Evolutionary conservation across 2,113 vertebrate species (phyloP), one percentile per base, ranked within the genome.

Genomic region (Alouatta palliata): DNA sequence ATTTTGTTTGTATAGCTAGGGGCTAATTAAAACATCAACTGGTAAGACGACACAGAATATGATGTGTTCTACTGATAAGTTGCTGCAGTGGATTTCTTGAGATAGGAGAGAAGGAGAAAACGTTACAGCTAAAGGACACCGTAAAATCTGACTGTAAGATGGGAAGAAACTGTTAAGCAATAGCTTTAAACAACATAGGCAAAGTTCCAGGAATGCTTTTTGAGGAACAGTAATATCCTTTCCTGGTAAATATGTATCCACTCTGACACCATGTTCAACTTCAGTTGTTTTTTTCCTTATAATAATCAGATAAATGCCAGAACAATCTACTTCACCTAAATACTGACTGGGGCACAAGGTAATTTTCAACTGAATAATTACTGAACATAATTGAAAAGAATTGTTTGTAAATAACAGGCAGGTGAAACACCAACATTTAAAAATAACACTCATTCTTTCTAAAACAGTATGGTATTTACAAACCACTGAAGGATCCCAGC

Each of bases 1-100:
- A 86, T 66, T 93, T 81, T 88, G 87, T 40, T 95, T 83, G 96
- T 98, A 97, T 98, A 97, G 90, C 98, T 86, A 96, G 99, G 98
- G 98, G 99, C 97, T 99, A 99, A 99, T 99, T 99, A 99, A 98
- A 98, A 97, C 95, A 98, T 86, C 40, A 98, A 98, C 96, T 98
- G 97, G 88, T 97, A 98, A 95, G 47, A 80, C 71, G 32, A 97
- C 94, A 94, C 75, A 91, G 61, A 96, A 93, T 90, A 95, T 64
- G 37, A 49, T 85, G 54, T 91, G 32, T 97, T 98, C 98, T 89
- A 97, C 30, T 92, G 70, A 97, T 58, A 96, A 97, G 68, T 73
- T 8, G 40, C 43, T 90, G 4, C 83, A 96, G 40, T 82, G 66
- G 91, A 98, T 96, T 97, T 97, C 90, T 84, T 10, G 54, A 94